These are phyloP conservation scores for Muschampia staudingeri DNA, from an alignment of 2,888 invertebrate genomes.

Conservation along the genomic window DNA sequence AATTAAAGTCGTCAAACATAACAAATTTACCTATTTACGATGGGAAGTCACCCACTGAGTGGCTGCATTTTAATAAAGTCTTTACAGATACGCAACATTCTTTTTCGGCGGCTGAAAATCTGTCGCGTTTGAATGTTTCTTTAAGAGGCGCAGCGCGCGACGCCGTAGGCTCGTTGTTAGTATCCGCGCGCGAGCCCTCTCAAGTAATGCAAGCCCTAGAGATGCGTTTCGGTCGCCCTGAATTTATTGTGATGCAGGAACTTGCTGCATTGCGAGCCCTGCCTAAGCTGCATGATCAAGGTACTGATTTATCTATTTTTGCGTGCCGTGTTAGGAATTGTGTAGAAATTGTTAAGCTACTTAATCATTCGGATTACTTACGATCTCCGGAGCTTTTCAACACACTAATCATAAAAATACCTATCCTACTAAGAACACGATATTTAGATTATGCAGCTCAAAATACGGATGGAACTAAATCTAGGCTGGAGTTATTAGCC, in stretches of 20 bases:
- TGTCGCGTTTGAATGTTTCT: slow-evolving; percentile 1
- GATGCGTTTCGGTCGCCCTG: neutral
- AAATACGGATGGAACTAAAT: neutral
- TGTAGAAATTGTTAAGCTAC: slow-evolving; percentile 12
- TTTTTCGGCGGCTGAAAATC: slow-evolving; percentile 9
- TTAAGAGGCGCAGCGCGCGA: slow-evolving; percentile 7
- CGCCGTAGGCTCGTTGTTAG: neutral
- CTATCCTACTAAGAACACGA: neutral
- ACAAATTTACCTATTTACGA: slow-evolving; percentile 9
- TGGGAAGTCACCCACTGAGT: neutral
- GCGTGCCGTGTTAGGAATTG: slow-evolving; percentile 1
- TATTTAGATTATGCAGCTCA: slow-evolving; percentile 2
- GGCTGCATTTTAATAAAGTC: slow-evolving; percentile 10
- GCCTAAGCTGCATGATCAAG: neutral
- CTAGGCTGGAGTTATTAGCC: neutral
- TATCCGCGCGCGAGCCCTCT: slow-evolving; percentile 1
- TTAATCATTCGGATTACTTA: slow-evolving; percentile 7
- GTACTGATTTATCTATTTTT: slow-evolving; percentile 12
- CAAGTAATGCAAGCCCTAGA: slow-evolving; percentile 12
- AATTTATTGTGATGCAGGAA: neutral
- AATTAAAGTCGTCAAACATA: neutral
- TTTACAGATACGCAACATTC: neutral
- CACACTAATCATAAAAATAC: neutral
- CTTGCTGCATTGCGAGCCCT: slow-evolving; percentile 12
- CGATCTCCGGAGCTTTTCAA: slow-evolving; percentile 15